phyloP scores from a whole-genome alignment of 2,797 vertebrate genomes.

The Halcyon badia region DNA sequence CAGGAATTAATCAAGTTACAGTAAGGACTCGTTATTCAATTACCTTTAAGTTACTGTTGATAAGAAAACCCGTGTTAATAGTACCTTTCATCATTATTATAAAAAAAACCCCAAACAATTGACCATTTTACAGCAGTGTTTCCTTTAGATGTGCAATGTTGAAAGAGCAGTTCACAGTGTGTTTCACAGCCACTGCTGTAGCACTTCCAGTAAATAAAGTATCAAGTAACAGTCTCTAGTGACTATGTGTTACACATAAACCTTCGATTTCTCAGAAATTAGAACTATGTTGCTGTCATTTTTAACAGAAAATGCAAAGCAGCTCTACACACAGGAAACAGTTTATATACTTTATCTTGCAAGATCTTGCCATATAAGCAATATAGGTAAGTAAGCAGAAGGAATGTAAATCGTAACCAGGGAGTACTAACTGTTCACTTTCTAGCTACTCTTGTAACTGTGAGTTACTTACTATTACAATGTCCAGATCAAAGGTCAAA shows the following conservation, averaged over 20 bases:
- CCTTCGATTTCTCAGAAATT: not conserved
- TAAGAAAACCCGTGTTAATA: not conserved
- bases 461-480: slow-evolving; percentile 92
- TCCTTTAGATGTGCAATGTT: not conserved
- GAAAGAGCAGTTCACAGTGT: not conserved
- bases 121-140: not conserved
- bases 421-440: not conserved
- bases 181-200: not conserved
- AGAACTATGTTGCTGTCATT: not conserved
- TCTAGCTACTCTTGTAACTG: not conserved
- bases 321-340: slow-evolving; percentile 8
- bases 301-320: slow-evolving; percentile 34
- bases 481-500: slow-evolving; percentile 94
- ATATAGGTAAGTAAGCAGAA: not conserved
- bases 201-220: not conserved
- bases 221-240: not conserved
- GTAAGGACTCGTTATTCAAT: not conserved
- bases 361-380: slow-evolving; percentile 4
- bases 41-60: not conserved
- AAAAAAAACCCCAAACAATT: not conserved
- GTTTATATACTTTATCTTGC: not conserved
- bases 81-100: not conserved
- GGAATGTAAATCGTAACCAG: not conserved
- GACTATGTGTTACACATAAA: not conserved
- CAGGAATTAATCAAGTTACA: not conserved